Evolutionary conservation across 1,140 invertebrate species (phyloP).

Genomic region (Riptortus pedestris): DNA sequence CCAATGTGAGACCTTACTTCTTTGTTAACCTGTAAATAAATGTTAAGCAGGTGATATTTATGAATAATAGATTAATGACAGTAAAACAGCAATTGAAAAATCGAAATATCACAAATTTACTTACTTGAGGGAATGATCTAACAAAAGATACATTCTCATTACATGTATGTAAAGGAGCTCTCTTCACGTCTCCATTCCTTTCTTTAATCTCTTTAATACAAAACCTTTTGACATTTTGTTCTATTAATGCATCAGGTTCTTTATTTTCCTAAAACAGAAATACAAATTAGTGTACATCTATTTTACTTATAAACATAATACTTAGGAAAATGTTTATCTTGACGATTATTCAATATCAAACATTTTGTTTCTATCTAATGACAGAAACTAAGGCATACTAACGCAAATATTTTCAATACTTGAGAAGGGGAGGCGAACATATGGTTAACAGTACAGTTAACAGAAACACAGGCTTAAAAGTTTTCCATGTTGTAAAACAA

Average conservation of each 20-base stretch:
- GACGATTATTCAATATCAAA: too few species aligned
- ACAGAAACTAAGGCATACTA: too few species aligned
- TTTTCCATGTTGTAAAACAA: too few species aligned
- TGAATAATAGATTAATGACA: too few species aligned
- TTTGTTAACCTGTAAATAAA: background rate
- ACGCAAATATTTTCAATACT: too few species aligned
- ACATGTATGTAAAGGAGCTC: constrained; percentile 5
- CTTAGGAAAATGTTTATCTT: background rate
- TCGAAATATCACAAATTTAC: too few species aligned
- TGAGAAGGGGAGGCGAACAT: too few species aligned
- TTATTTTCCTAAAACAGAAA: constrained; percentile 3
- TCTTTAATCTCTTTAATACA: background rate
- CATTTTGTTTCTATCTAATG: too few species aligned
- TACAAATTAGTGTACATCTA: background rate
- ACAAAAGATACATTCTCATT: constrained; percentile 1
- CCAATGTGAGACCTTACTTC: background rate
- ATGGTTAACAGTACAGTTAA: too few species aligned
- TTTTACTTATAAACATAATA: background rate
- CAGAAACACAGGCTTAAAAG: too few species aligned
- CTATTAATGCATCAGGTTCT: background rate
- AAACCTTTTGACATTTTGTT: constrained; percentile 5
- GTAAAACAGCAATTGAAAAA: too few species aligned
- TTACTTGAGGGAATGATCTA: constrained; percentile 2
- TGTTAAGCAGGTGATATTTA: too few species aligned
- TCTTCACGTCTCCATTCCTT: background rate